Percentiles rank a stretch among this genome's conserved stretches.
These are phyloP conservation scores for Epiblema foenella DNA, from an alignment of 2,888 invertebrate species.

Conservation along the genomic window DNA sequence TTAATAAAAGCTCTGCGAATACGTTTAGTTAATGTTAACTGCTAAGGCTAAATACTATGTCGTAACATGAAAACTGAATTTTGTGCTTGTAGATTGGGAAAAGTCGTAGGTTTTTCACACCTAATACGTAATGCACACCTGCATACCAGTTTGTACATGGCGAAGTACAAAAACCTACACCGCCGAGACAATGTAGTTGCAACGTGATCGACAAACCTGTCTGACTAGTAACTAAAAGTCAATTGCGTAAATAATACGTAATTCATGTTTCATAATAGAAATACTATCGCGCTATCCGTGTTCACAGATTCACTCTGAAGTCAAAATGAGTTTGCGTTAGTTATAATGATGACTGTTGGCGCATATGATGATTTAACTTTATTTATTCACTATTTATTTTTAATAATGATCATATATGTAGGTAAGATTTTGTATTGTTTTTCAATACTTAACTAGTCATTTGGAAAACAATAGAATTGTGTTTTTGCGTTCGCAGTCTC, in stretches of 20 bases:
- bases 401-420: neutral
- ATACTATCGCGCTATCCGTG: conserved; percentile 1
- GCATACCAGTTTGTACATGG: conserved; percentile 6
- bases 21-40: neutral
- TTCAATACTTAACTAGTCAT: neutral
- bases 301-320: neutral
- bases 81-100: conserved; percentile 9
- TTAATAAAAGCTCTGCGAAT: neutral
- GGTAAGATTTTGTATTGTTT: neutral
- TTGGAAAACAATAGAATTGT: conserved; percentile 7
- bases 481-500: conserved; percentile 10
- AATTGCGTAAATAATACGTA: conserved; percentile 35
- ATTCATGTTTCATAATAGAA: conserved; percentile 28
- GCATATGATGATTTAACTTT: neutral
- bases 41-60: neutral
- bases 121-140: conserved; percentile 13
- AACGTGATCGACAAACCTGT: conserved; percentile 28
- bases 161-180: conserved; percentile 24
- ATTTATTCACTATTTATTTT: conserved; percentile 1
- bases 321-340: neutral
- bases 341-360: neutral
- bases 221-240: conserved; percentile 24
- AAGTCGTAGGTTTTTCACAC: conserved; percentile 24
- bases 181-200: conserved; percentile 30
- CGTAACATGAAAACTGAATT: neutral